A percentile compares a stretch with the other conserved stretches of the same genome.
These are phyloP conservation scores for Henicopernis longicauda DNA, from an alignment of 2,113 vertebrate genomes.

Conservation along the genomic window DNA sequence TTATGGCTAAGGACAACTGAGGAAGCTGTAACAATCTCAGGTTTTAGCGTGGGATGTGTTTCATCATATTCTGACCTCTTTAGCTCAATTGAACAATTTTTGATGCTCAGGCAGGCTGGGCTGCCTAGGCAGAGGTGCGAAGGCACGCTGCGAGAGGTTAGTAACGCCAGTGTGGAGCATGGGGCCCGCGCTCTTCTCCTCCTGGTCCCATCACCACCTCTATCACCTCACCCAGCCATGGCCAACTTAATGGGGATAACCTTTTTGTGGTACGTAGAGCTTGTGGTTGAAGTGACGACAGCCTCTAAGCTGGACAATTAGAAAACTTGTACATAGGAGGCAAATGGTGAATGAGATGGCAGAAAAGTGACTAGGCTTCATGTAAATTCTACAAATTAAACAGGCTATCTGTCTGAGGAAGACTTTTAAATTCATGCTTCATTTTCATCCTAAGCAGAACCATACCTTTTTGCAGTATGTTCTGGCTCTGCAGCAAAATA, in stretches of 20 bases:
- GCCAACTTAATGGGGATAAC: background rate
- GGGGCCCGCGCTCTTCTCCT: background rate
- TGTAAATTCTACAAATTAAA: background rate
- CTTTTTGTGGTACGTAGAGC: accelerated
- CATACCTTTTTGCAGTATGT: background rate
- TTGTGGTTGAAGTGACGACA: background rate
- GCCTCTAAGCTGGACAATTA: background rate
- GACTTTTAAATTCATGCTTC: background rate
- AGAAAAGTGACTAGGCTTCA: background rate
- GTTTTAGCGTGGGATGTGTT: background rate
- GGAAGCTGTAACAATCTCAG: background rate
- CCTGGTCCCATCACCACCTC: background rate
- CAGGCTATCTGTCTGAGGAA: background rate
- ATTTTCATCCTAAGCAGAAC: background rate
- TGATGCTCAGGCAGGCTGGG: background rate
- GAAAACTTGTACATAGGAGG: background rate
- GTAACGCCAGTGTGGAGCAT: background rate
- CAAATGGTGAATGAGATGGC: background rate
- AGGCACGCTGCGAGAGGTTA: background rate
- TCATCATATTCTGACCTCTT: background rate
- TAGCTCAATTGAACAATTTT: background rate
- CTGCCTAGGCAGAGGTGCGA: accelerated
- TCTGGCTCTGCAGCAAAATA: background rate
- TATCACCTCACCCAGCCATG: background rate
- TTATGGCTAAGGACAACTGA: background rate